phyloP scores from a whole-genome alignment of 2,797 vertebrate genomes.

The Catostomus latipinnis region DNA sequence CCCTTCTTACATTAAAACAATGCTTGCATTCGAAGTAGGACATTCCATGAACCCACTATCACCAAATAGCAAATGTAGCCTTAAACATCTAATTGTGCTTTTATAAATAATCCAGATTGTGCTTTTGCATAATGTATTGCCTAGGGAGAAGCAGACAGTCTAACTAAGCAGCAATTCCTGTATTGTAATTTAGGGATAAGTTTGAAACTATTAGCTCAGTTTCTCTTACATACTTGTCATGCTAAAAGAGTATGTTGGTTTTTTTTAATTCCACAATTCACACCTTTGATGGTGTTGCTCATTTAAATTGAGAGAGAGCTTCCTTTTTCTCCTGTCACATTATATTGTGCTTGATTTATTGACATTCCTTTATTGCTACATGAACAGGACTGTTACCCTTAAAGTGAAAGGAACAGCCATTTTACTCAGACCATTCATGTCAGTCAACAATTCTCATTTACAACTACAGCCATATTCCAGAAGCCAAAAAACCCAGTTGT shows the following conservation, averaged over 20 bases:
- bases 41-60: slow-evolving; percentile 32
- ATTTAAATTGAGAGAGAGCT: slow-evolving; percentile 30
- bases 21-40: slow-evolving; percentile 21
- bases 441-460: slow-evolving; percentile 30
- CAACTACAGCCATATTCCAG: slow-evolving; percentile 3
- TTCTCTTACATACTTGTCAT: slow-evolving; percentile 14
- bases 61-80: slow-evolving; percentile 29
- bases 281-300: slow-evolving; percentile 19
- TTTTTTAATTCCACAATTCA: slow-evolving; percentile 40
- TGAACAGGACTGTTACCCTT: slow-evolving; percentile 20
- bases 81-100: slow-evolving; percentile 48
- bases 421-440: slow-evolving; percentile 23
- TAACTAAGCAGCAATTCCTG: slow-evolving; percentile 47
- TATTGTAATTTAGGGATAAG: slow-evolving; percentile 49
- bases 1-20: slow-evolving; percentile 2
- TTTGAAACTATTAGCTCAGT: slow-evolving; percentile 40
- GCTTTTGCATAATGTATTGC: slow-evolving; percentile 59
- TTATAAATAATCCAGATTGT: slow-evolving; percentile 52
- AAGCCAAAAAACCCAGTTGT: neutral
- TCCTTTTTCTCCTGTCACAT: slow-evolving; percentile 41
- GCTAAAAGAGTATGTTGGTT: slow-evolving; percentile 35
- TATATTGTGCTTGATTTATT: slow-evolving; percentile 32
- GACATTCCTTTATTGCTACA: slow-evolving; percentile 7
- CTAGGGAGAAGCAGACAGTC: slow-evolving; percentile 44
- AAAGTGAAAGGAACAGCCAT: slow-evolving; percentile 38